A percentile compares a stretch with the other conserved stretches of the same genome.
Conservation (phyloP, 2,113 vertebrate genomes). For the Burhinus oedicnemus region DNA sequence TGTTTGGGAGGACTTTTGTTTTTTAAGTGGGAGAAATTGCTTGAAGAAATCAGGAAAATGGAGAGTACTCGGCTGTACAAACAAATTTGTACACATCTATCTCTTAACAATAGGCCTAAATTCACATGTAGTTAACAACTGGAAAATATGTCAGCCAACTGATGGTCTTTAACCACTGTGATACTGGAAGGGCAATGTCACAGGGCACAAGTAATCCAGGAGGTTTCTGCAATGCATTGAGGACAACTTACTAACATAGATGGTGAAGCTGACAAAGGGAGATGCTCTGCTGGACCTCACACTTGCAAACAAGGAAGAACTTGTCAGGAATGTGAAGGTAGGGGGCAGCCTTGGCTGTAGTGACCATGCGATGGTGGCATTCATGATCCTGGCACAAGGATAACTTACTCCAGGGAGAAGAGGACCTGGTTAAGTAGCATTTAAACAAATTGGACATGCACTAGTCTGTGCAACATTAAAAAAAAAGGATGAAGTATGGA, state of each 20-base stretch:
- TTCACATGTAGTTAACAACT: neutral
- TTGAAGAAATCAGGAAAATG: neutral
- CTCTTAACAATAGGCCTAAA: neutral
- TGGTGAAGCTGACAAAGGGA: neutral
- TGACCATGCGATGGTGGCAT: neutral
- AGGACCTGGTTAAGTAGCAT: neutral
- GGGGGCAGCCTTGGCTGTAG: neutral
- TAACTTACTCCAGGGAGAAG: neutral
- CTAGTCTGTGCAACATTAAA: neutral
- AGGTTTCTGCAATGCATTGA: neutral
- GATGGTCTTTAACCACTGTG: neutral
- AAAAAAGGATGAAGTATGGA: neutral
- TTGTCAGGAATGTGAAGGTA: neutral
- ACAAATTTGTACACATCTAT: neutral
- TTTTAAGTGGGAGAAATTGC: neutral
- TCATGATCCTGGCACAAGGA: neutral
- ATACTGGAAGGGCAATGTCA: neutral
- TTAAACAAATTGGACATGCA: neutral
- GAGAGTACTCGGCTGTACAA: neutral
- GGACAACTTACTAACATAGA: neutral
- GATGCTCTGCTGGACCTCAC: neutral
- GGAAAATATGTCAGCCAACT: neutral
- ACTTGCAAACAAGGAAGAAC: neutral
- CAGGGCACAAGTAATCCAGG: neutral
- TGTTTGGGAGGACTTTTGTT: neutral